Evolutionary conservation across 2,888 invertebrate species (phyloP), one percentile per base, ranked within the genome.

Genomic region (Neoascia interrupta): DNA sequence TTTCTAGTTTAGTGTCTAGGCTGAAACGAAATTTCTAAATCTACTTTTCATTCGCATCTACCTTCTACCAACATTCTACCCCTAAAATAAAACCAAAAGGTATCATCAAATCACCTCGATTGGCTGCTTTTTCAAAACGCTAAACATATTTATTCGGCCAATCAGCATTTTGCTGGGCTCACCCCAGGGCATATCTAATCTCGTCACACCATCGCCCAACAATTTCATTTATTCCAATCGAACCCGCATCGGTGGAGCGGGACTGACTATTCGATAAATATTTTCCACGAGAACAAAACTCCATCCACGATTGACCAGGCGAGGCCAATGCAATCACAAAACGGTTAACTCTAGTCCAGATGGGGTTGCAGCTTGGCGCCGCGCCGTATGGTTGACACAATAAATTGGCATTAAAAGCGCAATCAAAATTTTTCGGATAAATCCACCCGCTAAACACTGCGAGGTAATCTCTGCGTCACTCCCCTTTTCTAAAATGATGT

Each of bases 391-490:
- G 68, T 60, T 51, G 18, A 49, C 47, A 53, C 72, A 79, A 79
- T 79, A 79, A 79, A 79, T 79, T 79, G 66, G 79, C 61, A 79
- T 79, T 79, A 79, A 73, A 60, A 61, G 72, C 54, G 73, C 79
- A 79, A 79, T 79, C 79, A 79, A 73, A 56, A 61, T 73, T 61
- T 79, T 79, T 79, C 54, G 73, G 49, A 79, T 79, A 73, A 79
- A 79, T 73, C 73, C 79, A 73, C 79, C 73, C 79, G 73, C 73
- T 73, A 79, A 79, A 79, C 66, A 68, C 79, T 66, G n/a, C n/a
- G 61, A 56, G 73, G 79, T 79, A 79, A 73, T 79, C 73, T 66
- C 64, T 69, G 64, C 47, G 34, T 41, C 45, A 41, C 43, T 56
- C 47, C 36, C 60, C 49, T n/a, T n/a, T n/a, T n/a, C n/a, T 47